Base-by-base conservation (phyloP, 2,888 invertebrate species). In the Eristalis intricaria region DNA sequence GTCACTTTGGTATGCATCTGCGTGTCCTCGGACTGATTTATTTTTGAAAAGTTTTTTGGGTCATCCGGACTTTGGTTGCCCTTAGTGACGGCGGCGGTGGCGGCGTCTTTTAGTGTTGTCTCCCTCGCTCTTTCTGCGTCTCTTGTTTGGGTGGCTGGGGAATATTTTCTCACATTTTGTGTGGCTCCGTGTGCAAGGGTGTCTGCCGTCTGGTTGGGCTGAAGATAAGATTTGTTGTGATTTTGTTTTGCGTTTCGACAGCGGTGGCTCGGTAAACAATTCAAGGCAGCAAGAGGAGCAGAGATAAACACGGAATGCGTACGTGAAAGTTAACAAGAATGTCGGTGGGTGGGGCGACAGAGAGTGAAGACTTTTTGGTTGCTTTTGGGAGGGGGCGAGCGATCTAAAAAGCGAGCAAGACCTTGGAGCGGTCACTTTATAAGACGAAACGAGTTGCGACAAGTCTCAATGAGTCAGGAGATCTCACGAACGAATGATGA, bases 21-120 rank as follows among this genome's bases (percentile, higher is more conserved):
- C 23, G 60, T 61, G 15, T 7, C 23, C 64, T 32, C 58, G 61
- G 61, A 29, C 40, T 73, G 43, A 74, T 69, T 66, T 56, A 43
- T 63, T 73, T 83, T 71, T 40, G 11, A 19, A 4, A 32, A 19
- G 15, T 26, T 50, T 70, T 79, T 70, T 75, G 29, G 84, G 84
- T 84, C 70, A 84, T 75, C 75, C 84, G 84, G 80, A 80, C 71
- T 65, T 66, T 61, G 15, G 50, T 29, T 84, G 65, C 58, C 65
- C 74, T 74, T 38, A 35, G 35, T 38, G 38, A 22, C 50, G 69
- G 19, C 4, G 50, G 50, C 50, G 69, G 19, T 1, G 50, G 50
- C 50, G 19, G 50, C 8, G 19, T 8, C 50, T 50, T 19, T 50
- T 8, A 50, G n/a, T 19, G 19, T 8, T 19, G 13, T 38, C 19